A percentile compares a stretch with the other conserved stretches of the same genome.
These are phyloP conservation scores for Lysandra bellargus DNA, from an alignment of 2,888 invertebrate species.

Conservation along the genomic window DNA sequence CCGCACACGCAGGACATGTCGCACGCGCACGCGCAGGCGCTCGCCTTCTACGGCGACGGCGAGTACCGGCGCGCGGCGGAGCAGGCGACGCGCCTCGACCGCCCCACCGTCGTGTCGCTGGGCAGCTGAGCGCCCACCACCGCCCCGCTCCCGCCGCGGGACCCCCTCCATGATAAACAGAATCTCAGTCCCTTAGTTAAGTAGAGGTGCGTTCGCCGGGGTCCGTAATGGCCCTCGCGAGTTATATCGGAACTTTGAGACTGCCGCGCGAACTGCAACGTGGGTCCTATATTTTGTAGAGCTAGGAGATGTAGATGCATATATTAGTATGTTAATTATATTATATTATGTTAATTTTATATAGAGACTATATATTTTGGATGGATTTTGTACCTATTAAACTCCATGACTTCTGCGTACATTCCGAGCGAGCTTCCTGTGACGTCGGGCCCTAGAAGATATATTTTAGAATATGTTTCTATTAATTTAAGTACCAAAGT, in stretches of 20 bases:
- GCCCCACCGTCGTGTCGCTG: conserved; percentile 77
- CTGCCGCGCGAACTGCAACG: conserved; percentile 52
- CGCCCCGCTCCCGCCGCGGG: conserved; percentile 25
- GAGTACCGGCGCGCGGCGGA: conserved; percentile 56
- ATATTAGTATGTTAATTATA: conserved; percentile 34
- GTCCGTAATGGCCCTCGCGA: conserved; percentile 33
- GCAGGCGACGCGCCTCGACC: conserved; percentile 64
- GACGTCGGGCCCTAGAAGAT: background rate
- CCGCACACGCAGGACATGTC: conserved; percentile 52
- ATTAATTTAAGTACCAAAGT: background rate
- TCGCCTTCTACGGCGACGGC: conserved; percentile 55
- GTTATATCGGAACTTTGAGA: conserved; percentile 48
- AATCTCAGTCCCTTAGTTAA: conserved; percentile 60
- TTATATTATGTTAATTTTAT: background rate
- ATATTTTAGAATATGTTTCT: background rate
- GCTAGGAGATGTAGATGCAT: conserved; percentile 34
- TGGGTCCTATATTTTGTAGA: conserved; percentile 35
- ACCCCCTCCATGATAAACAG: conserved; percentile 41
- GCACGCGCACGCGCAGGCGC: conserved; percentile 47
- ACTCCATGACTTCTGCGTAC: conserved; percentile 72
- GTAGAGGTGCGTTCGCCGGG: conserved; percentile 48
- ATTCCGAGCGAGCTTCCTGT: conserved; percentile 52
- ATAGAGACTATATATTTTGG: conserved; percentile 30
- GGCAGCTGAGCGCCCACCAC: conserved; percentile 61
- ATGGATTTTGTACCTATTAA: conserved; percentile 35